A percentile compares a stretch with the other conserved stretches of the same genome.
Evolutionary conservation across 2,797 vertebrate genomes (phyloP).

Genomic region (Ceyx erithaca): DNA sequence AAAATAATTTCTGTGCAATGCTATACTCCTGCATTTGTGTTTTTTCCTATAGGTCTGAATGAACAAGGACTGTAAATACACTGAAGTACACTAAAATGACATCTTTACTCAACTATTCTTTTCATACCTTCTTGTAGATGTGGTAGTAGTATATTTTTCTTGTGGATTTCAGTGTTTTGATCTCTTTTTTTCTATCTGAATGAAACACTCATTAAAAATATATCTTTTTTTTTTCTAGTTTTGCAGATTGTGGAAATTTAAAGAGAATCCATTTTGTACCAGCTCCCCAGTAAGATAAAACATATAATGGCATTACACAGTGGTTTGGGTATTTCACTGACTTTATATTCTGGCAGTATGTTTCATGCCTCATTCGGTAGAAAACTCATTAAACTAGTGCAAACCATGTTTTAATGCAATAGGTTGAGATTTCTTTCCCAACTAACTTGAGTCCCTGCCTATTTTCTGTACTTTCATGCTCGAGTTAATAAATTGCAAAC

Average conservation of each 20-base stretch:
- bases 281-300: constrained; percentile 72
- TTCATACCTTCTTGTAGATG: not conserved
- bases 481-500: constrained; percentile 71
- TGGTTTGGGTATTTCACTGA: constrained; percentile 76
- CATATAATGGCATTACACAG: constrained; percentile 71
- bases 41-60: not conserved
- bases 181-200: constrained; percentile 44
- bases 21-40: not conserved
- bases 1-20: not conserved
- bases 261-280: constrained; percentile 65
- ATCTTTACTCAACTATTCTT: not conserved
- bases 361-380: constrained; percentile 79
- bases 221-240: not conserved
- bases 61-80: not conserved
- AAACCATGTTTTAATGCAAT: constrained; percentile 71
- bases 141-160: not conserved
- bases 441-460: constrained; percentile 63
- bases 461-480: constrained; percentile 72
- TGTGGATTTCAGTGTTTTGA: constrained; percentile 1
- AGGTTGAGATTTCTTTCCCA: constrained; percentile 69
- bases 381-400: constrained; percentile 78
- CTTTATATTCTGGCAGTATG: constrained; percentile 74
- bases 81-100: not conserved
- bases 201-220: not conserved
- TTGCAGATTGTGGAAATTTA: constrained; percentile 43